Base-by-base conservation (phyloP, 1,140 invertebrate genomes). In the Dreissena polymorpha region DNA sequence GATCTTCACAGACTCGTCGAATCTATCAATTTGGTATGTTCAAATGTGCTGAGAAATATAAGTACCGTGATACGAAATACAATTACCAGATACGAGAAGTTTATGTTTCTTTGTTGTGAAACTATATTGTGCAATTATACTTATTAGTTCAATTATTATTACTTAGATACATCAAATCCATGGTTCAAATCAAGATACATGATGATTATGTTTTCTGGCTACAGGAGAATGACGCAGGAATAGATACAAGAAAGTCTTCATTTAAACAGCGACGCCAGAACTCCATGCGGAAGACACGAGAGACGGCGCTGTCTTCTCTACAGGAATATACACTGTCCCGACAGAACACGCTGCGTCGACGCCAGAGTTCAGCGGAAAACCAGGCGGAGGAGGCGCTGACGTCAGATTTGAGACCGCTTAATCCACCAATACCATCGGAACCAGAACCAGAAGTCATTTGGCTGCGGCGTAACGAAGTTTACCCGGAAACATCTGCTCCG, bases 1-100 rank as follows among this genome's bases (percentile, higher is more conserved):
- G 91, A 92, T 72, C 87, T 93, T 10, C 78, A 89, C 67, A 84
- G 87, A 67, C 68, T 92, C 8, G 91, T 90, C 6, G 88, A 90
- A 63, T 78, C 86, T 3, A 89, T 91, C n/a, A 86, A 86, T 49
- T 76, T 91, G 80, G 90, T 91, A 86, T 86, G 85, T 68, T 18
- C 39, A 39, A 2, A 39, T 39, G 2, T 39, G 39, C 39, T 39
- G 39, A 39, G 39, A 39, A 39, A 39, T 39, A 5, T 39, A 8
- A 39, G 39, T 8, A 5, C 3, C 39, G 39, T 39, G n/a, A n/a
- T n/a, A n/a, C n/a, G n/a, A n/a, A n/a, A n/a, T n/a, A n/a, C n/a
- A n/a, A n/a, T n/a, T n/a, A n/a, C n/a, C n/a, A n/a, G n/a, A n/a
- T 39, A 39, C 39, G 39, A 39, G 39, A 39, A 39, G 39, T 5